Evolutionary conservation across 2,888 invertebrate genomes (phyloP), one percentile per base, ranked within the genome.

Genomic region (Xestobium rufovillosum): DNA sequence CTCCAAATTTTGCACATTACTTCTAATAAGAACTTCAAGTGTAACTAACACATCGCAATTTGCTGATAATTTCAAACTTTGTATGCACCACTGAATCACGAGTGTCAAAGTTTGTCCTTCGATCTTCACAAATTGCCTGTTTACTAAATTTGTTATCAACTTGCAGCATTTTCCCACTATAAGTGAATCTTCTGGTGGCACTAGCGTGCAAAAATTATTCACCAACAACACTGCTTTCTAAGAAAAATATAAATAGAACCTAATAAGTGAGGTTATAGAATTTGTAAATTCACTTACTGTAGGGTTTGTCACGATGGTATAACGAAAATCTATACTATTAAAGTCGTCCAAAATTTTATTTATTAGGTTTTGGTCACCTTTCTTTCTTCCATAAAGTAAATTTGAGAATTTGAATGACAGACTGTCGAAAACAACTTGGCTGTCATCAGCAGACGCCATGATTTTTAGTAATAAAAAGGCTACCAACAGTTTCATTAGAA

Each of bases 291-390:
- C 27, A 49, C 52, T 52, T 53, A 66, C 65, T 10, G 59, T 59
- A 11, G 51, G 47, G 41, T 55, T 62, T 36, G 50, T 52, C 2
- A 60, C 53, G 2, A 62, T 33, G 6, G 56, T 48, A 41, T 55
- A 53, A 51, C 72, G 71, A 51, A 70, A 80, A 48, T 80, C 76
- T 31, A 78, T 62, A 1, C 71, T 66, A 57, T 79, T 80, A 23
- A 83, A 63, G 47, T 79, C 76, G 50, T 76, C 76, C 31, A 83
- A 65, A 10, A 72, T 57, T 26, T 61, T 57, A 50, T 75, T 73
- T 3, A 80, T 64, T 46, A 66, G 63, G 23, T 60, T 57, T 52
- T 67, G 67, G 47, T 71, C 69, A 34, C 66, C 70, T 47, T 59
- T 53, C 3, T 53, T 52, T 13, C 59, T 49, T 23, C 52, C 52